Evolutionary conservation across 2,888 invertebrate genomes (phyloP), one percentile per base, ranked within the genome.

Genomic region (Adelognathus sp.): DNA sequence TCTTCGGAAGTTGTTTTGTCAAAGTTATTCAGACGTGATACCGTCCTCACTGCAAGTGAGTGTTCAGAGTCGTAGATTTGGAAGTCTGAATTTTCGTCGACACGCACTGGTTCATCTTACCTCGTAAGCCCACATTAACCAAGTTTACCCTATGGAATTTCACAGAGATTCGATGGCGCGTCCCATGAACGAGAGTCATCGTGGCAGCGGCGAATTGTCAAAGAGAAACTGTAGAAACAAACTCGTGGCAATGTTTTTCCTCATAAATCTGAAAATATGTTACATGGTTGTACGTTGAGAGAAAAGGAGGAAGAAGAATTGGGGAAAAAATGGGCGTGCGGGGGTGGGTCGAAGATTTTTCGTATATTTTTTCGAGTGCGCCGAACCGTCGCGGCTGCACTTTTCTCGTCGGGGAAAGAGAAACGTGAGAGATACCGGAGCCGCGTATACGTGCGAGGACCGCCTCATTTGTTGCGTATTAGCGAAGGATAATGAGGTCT

Each of bases 401-500:
- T 21, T 16, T 6, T 33, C 18, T 46, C 46, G 63, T 46, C 21
- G 75, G n/a, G n/a, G n/a, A n/a, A n/a, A 61, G 44, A 58, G 50
- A 58, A 61, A 75, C 36, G 58, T 29, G 56, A 52, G 67, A 67
- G 24, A 27, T 50, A 24, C 46, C 41, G 16, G 11, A 18, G 52
- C 18, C n/a, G n/a, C n/a, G n/a, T n/a, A n/a, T n/a, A n/a, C n/a
- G 39, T 64, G 75, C 54, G 33, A 27, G 76, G 75, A 82, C 81
- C 85, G 83, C 75, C 85, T 87, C 84, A 86, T 86, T 86, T 85
- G 85, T 83, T 86, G 86, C 83, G 85, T 86, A 88, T 88, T 88
- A 88, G 85, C 83, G 75, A 83, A 87, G 86, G 86, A 87, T 89
- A 88, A 89, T 86, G 85, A 88, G 86, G 82, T 88, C 83, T 85